Evolutionary conservation across 2,113 vertebrate species (phyloP).

Genomic region (Myotis davidii): DNA sequence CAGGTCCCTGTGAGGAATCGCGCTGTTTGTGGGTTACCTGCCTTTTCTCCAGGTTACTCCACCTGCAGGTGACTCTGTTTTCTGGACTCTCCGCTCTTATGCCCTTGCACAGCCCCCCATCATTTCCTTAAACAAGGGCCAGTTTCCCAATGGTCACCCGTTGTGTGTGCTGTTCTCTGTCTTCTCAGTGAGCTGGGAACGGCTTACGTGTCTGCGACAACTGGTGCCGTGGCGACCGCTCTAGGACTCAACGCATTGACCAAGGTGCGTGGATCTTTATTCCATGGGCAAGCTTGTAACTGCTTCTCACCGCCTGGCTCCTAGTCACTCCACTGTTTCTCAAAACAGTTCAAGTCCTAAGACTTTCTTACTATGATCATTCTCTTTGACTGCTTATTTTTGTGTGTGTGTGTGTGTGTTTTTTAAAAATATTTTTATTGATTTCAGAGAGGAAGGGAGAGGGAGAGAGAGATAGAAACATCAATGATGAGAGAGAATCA

Average conservation of each 20-base stretch:
- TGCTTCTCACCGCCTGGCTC: neutral
- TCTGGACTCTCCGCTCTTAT: neutral
- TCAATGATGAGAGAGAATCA: no score
- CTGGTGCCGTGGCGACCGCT: constrained; percentile 95
- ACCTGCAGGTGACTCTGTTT: rapidly evolving
- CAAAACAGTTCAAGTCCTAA: neutral
- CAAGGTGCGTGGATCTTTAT: constrained; percentile 89
- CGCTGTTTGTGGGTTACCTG: neutral
- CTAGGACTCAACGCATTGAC: constrained; percentile 96
- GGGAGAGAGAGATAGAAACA: no score
- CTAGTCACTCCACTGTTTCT: neutral
- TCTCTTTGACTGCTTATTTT: no score
- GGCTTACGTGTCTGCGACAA: constrained; percentile 97
- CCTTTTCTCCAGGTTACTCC: neutral
- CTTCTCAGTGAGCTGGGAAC: constrained; percentile 94
- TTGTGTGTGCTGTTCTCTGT: neutral
- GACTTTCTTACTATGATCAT: neutral
- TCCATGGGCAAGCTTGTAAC: rapidly evolving
- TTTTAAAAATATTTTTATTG: no score
- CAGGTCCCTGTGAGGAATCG: neutral
- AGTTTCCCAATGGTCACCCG: rapidly evolving
- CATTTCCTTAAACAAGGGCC: neutral
- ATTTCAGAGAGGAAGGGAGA: no score
- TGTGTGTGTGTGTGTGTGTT: no score
- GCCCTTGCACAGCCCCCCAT: no score